Evolutionary conservation across 2,797 vertebrate genomes (phyloP).

Genomic region (Sebastes minor): DNA sequence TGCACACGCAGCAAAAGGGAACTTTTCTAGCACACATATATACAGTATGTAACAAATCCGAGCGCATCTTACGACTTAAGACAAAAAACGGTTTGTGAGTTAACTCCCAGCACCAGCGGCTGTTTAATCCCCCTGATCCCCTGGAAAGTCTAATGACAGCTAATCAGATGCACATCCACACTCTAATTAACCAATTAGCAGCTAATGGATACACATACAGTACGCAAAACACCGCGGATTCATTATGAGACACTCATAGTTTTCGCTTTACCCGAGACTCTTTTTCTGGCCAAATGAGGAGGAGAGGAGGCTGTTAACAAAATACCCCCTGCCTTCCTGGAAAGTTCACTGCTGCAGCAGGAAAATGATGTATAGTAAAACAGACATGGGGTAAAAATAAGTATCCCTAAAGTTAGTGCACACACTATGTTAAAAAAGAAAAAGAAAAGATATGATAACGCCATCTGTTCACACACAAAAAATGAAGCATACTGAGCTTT

Average conservation of each 20-base stretch:
- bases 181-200: constrained; percentile 74
- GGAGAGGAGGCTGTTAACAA: constrained; percentile 10
- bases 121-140: constrained; percentile 51
- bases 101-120: constrained; percentile 19
- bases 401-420: background rate
- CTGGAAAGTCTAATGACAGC: constrained; percentile 69
- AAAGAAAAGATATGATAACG: background rate
- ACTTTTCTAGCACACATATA: background rate
- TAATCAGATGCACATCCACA: constrained; percentile 73
- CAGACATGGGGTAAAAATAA: background rate
- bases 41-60: background rate
- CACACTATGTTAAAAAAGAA: background rate
- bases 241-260: constrained; percentile 39
- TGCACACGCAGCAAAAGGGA: background rate
- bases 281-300: constrained; percentile 33
- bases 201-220: constrained; percentile 66
- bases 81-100: constrained; percentile 23
- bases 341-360: background rate
- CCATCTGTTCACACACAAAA: background rate
- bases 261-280: constrained; percentile 49
- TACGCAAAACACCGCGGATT: constrained; percentile 46
- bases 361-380: background rate
- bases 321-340: background rate
- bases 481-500: background rate
- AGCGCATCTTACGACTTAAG: background rate